Evolutionary conservation across 2,888 invertebrate genomes (phyloP), one percentile per base, ranked within the genome.

Genomic region (Sipha maydis): DNA sequence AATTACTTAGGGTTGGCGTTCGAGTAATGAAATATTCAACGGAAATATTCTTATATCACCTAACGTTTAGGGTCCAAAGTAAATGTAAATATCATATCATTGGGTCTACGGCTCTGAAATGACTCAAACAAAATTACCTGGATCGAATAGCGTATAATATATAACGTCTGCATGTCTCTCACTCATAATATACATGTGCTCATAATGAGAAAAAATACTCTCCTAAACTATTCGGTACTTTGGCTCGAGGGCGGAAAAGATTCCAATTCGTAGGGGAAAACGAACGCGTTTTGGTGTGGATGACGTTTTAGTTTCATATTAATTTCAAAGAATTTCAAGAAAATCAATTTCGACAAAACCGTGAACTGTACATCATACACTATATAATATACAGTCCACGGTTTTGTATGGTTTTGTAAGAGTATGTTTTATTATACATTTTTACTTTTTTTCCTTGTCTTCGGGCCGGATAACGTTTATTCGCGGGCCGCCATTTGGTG

Each of bases 71-170:
- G 88, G 75, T 88, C 82, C 56, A 73, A 80, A 86, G 73, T 86
- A 86, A 86, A 88, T 88, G 82, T 88, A 88, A 88, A 88, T 88
- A 82, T 88, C 88, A 88, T 88, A 78, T 85, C 77, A 85, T 83
- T 17, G 48, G 48, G 85, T 48, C 67, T 67, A 67, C 67, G 67
- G n/a, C 69, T 69, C n/a, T 21, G 34, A 78, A 69, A 85, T 54
- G 77, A 78, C 77, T 78, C 48, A 41, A 78, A 48, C 34, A 19
- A 85, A 85, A 85, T 69, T 67, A 85, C 31, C 14, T 48, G 31
- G 77, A 69, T 31, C 67, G n/a, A 77, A 85, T 41, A 77, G 41
- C 11, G 48, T 48, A 48, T 14, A 48, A 48, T 48, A 48, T 48
- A 48, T 28, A 77, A 41, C 28, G 28, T 61, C 21, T 61, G 1